Percentiles rank a stretch among this genome's conserved stretches.
Evolutionary conservation across 2,113 vertebrate species (phyloP).

Genomic region (Notarius lentiginosus): DNA sequence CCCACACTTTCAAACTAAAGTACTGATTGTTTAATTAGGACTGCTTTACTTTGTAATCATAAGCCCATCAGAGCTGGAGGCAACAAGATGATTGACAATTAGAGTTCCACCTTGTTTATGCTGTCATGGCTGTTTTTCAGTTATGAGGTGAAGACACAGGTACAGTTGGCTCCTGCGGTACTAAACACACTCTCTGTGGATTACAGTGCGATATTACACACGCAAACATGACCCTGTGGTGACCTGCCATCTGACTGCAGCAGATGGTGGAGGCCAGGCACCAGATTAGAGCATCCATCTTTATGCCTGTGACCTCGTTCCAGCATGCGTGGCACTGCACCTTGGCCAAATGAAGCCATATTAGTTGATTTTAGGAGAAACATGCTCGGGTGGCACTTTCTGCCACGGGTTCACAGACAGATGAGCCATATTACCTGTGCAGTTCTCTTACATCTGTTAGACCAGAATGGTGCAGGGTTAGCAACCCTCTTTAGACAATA

Average conservation of each 20-base stretch:
- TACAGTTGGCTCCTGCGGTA: not conserved
- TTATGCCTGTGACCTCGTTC: conserved; percentile 49
- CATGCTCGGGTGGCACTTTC: conserved; percentile 28
- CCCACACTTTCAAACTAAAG: not conserved
- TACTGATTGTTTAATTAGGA: conserved; percentile 19
- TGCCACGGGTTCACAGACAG: conserved; percentile 17
- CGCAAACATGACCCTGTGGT: conserved; percentile 13
- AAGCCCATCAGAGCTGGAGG: not conserved
- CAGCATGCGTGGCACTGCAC: conserved; percentile 21
- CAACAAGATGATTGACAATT: conserved; percentile 3
- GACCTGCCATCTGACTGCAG: conserved; percentile 52
- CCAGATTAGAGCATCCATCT: conserved; percentile 54
- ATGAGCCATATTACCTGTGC: conserved; percentile 32
- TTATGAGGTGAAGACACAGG: not conserved
- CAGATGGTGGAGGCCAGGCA: conserved; percentile 50
- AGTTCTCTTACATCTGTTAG: conserved; percentile 15
- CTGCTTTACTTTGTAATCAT: not conserved
- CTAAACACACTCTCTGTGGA: conserved; percentile 14
- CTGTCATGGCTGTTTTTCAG: not conserved
- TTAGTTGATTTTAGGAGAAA: conserved; percentile 37
- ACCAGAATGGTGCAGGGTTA: conserved; percentile 22
- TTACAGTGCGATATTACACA: conserved; percentile 10
- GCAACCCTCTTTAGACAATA: conserved; percentile 38
- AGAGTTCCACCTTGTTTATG: not conserved
- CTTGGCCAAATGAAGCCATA: conserved; percentile 44